Conservation (phyloP, 37 sponge, comb jelly and placozoan species). For the Corticium candelabrum region DNA sequence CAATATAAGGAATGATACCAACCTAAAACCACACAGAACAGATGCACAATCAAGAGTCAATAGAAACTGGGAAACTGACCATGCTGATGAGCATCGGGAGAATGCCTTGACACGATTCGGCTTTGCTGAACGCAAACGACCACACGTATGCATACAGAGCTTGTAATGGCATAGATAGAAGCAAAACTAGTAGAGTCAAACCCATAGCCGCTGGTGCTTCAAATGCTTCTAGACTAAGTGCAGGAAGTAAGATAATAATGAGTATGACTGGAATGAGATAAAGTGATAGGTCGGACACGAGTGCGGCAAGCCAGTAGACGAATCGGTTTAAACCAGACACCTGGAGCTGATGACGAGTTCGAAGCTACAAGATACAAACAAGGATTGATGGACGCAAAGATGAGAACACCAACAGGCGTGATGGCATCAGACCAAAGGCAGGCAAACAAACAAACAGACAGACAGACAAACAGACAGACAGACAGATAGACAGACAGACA, state of each 20-base stretch:
- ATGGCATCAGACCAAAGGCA: too few species aligned
- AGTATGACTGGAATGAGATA: not conserved
- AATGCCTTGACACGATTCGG: not conserved
- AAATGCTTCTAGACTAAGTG: not conserved
- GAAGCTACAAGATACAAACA: not conserved
- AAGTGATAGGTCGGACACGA: not conserved
- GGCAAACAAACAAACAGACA: too few species aligned
- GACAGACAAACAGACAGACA: too few species aligned
- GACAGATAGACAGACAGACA: too few species aligned
- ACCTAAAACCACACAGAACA: too few species aligned
- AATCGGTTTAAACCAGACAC: not conserved
- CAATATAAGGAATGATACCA: not conserved
- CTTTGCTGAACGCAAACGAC: not conserved
- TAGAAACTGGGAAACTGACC: too few species aligned
- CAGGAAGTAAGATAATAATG: not conserved
- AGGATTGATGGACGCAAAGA: not conserved
- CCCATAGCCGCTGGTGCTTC: not conserved
- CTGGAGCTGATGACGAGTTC: not conserved
- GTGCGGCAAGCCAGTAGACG: not conserved
- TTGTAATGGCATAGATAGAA: not conserved
- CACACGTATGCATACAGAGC: not conserved
- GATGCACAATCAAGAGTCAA: too few species aligned
- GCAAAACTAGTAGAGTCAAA: not conserved
- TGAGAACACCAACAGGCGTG: too few species aligned
- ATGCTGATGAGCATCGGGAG: not conserved